Evolutionary conservation across 1,140 invertebrate species (phyloP).

Genomic region (Thereuonema tuberculata): DNA sequence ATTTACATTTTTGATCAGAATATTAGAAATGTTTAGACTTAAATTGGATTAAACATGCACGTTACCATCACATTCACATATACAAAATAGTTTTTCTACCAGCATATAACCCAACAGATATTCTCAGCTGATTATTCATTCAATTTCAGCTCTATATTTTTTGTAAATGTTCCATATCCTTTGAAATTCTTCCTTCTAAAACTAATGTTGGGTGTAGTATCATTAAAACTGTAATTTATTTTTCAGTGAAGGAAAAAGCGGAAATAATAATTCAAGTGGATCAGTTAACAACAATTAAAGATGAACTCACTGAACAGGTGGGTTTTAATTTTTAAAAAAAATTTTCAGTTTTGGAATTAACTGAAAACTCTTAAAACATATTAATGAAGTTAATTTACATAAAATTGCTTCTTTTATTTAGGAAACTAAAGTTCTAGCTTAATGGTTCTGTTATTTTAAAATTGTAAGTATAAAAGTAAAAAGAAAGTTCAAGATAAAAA

Average conservation of each 20-base stretch:
- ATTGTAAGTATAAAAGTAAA: no score
- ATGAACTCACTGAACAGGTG: slow-evolving; percentile 50
- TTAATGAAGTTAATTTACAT: no score
- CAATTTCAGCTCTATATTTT: not conserved
- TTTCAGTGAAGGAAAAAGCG: slow-evolving; percentile 60
- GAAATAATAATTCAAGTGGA: slow-evolving; percentile 58
- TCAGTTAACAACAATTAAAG: slow-evolving; percentile 48
- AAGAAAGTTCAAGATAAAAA: no score
- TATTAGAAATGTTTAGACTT: no score
- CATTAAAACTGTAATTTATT: slow-evolving; percentile 7
- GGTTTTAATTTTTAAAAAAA: not conserved
- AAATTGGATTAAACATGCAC: no score
- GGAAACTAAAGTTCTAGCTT: no score
- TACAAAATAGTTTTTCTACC: slow-evolving; percentile 10
- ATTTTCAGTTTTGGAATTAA: not conserved
- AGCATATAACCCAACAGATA: slow-evolving; percentile 8
- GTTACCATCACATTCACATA: slow-evolving; percentile 11
- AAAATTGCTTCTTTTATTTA: no score
- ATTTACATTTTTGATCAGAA: no score
- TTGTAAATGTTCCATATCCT: slow-evolving; percentile 15
- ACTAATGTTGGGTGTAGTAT: not conserved
- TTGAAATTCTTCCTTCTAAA: slow-evolving; percentile 12
- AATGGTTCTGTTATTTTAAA: no score
- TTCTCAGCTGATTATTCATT: not conserved
- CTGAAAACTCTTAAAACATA: no score